These are phyloP conservation scores for Siphlonurus alternatus DNA, from an alignment of 2,888 invertebrate genomes.

Conservation along the genomic window DNA sequence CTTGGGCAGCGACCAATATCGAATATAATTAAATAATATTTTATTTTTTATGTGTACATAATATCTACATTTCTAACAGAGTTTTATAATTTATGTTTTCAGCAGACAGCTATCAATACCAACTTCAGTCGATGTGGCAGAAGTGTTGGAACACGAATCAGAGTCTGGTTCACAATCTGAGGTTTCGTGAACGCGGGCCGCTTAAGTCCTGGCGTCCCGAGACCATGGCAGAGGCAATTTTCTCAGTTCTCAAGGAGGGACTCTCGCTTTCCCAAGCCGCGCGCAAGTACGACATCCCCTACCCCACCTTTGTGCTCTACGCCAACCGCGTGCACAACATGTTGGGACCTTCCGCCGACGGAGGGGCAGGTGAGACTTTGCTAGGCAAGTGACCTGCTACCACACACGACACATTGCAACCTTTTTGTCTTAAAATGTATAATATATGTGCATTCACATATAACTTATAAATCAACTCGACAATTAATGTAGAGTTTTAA, in stretches of 20 bases:
- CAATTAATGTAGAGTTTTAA: too few relatives aligned
- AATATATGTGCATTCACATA: background rate
- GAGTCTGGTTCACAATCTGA: slow-evolving; percentile 73
- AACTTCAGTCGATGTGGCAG: slow-evolving; percentile 90
- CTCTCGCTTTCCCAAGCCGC: slow-evolving; percentile 79
- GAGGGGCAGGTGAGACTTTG: slow-evolving; percentile 57
- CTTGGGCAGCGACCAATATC: too few relatives aligned
- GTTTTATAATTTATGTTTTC: slow-evolving; percentile 20
- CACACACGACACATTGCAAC: background rate
- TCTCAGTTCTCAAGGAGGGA: slow-evolving; percentile 80
- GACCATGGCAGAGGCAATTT: slow-evolving; percentile 89
- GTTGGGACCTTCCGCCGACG: slow-evolving; percentile 82
- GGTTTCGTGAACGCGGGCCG: slow-evolving; percentile 82
- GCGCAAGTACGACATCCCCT: slow-evolving; percentile 85
- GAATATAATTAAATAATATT: too few relatives aligned
- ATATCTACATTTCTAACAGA: background rate
- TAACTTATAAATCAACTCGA: background rate
- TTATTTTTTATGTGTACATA: too few relatives aligned
- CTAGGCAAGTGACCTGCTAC: slow-evolving; percentile 17
- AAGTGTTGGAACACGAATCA: slow-evolving; percentile 92
- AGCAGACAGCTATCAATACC: slow-evolving; percentile 91
- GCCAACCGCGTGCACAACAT: slow-evolving; percentile 88
- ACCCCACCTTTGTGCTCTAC: slow-evolving; percentile 84
- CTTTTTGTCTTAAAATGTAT: background rate
- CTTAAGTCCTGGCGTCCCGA: slow-evolving; percentile 87